phyloP scores from a whole-genome alignment of 2,113 vertebrate species.

The Ammodytes marinus region DNA sequence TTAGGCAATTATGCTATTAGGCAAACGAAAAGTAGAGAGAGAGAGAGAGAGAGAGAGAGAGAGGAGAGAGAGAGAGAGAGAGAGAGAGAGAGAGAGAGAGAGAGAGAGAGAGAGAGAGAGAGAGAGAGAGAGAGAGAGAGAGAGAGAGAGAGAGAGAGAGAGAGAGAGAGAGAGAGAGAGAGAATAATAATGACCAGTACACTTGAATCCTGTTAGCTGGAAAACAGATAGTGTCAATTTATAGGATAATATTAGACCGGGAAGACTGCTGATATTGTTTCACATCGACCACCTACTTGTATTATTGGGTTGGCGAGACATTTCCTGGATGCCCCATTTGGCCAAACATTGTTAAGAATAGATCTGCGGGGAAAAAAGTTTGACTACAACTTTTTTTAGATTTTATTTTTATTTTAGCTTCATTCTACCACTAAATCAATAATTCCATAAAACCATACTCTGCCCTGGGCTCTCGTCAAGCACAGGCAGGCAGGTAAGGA shows the following conservation, averaged over 20 bases:
- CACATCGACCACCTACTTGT: slow-evolving; percentile 15
- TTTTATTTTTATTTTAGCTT: too few species aligned
- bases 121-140: neutral
- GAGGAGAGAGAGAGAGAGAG: too few species aligned
- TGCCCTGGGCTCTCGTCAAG: neutral
- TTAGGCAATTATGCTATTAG: too few species aligned
- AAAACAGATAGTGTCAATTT: slow-evolving; percentile 57
- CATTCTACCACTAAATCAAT: slow-evolving; percentile 4
- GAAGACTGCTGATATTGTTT: slow-evolving; percentile 49
- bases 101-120: neutral
- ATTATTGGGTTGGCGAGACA: slow-evolving; percentile 31
- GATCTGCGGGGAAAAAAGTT: slow-evolving; percentile 12
- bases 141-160: neutral
- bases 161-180: neutral
- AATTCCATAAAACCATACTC: neutral
- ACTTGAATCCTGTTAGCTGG: slow-evolving; percentile 13
- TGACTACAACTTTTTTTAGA: neutral
- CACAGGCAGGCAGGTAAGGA: slow-evolving; percentile 1
- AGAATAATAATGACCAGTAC: neutral
- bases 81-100: neutral
- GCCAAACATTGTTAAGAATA: slow-evolving; percentile 10
- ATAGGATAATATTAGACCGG: slow-evolving; percentile 71
- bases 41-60: too few species aligned
- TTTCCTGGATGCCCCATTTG: slow-evolving; percentile 27
- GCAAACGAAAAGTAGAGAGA: too few species aligned